Evolutionary conservation across 2,888 invertebrate species (phyloP).

Genomic region (Leucoptera coffeella): DNA sequence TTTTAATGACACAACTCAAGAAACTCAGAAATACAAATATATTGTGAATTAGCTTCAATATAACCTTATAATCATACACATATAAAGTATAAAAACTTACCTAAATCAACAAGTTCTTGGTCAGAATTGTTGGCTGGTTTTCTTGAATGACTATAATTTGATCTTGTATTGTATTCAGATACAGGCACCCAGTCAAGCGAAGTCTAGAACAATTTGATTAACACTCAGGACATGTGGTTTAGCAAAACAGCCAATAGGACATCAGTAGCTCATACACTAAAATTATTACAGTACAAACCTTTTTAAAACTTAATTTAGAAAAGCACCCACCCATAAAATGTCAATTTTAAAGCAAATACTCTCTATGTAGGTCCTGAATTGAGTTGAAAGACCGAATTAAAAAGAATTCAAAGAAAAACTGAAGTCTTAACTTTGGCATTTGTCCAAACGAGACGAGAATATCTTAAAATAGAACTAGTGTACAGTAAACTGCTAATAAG

Average conservation of each 20-base stretch:
- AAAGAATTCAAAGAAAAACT: not conserved
- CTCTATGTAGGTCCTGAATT: too few species aligned
- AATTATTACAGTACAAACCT: conserved; percentile 29
- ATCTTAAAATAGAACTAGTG: not conserved
- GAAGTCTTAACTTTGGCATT: not conserved
- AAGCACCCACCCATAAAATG: conserved; percentile 49
- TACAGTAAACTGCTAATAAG: too few species aligned
- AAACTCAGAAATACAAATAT: too few species aligned
- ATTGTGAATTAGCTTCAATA: too few species aligned
- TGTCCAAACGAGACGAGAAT: not conserved
- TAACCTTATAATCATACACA: too few species aligned
- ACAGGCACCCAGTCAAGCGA: conserved; percentile 50
- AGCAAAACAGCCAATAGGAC: too few species aligned
- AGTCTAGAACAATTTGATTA: conserved; percentile 28
- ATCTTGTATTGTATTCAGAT: conserved; percentile 41
- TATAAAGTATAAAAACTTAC: too few species aligned
- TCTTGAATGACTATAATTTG: conserved; percentile 39
- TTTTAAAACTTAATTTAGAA: conserved; percentile 36
- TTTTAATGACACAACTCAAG: too few species aligned
- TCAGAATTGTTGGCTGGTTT: conserved; percentile 44
- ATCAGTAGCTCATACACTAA: too few species aligned
- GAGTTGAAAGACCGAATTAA: too few species aligned
- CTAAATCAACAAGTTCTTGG: conserved; percentile 42
- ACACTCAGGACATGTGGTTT: too few species aligned
- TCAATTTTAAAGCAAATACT: too few species aligned